Percentiles rank a stretch among this genome's conserved stretches.
phyloP scores from a whole-genome alignment of 2,888 invertebrate genomes.

The Hecatera dysodea region DNA sequence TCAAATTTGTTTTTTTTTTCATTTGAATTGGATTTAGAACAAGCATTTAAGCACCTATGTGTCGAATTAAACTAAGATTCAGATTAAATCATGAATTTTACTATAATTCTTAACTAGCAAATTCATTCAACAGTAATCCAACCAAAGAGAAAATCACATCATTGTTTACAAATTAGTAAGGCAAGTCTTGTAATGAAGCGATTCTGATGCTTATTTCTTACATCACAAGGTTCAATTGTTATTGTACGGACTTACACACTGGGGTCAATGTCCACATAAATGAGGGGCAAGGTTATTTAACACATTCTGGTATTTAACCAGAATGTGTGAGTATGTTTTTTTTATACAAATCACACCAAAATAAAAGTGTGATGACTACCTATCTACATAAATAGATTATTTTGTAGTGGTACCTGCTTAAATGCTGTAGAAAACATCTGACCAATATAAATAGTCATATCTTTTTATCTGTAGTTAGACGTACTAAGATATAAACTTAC shows the following conservation, averaged over 20 bases:
- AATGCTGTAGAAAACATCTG: neutral
- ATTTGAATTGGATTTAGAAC: neutral
- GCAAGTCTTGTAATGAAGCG: neutral
- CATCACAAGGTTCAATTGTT: conserved; percentile 12
- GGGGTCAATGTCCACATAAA: conserved; percentile 57
- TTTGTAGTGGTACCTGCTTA: no score
- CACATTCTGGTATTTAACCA: neutral
- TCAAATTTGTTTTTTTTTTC: neutral
- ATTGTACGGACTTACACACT: conserved; percentile 32
- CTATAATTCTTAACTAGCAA: neutral
- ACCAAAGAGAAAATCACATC: neutral
- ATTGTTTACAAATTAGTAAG: conserved; percentile 54
- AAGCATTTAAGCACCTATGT: neutral
- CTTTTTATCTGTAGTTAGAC: neutral
- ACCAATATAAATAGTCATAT: no score
- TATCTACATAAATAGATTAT: no score
- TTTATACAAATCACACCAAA: neutral
- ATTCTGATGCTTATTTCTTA: conserved; percentile 34
- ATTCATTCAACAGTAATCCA: neutral
- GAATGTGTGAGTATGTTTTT: neutral
- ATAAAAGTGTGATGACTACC: neutral
- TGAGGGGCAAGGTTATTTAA: conserved; percentile 31
- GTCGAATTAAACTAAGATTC: no score
- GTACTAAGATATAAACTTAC: no score
- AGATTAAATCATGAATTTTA: neutral